Conservation (phyloP, 2,797 vertebrate genomes). For the Scomberomorus guttatus region DNA sequence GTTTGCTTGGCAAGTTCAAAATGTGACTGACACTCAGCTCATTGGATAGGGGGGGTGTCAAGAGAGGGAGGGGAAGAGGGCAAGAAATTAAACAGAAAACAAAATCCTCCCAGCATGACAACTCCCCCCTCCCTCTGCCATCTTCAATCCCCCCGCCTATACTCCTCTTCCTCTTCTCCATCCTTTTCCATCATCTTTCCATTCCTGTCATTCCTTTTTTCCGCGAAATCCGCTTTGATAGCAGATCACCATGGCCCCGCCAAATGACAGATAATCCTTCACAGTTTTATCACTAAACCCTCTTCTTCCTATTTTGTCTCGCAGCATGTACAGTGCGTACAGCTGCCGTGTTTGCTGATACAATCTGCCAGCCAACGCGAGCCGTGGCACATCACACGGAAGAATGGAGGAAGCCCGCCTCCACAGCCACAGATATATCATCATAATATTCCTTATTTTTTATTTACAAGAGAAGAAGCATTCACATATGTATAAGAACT, state of each 20-base stretch:
- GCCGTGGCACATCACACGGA: slow-evolving; percentile 80
- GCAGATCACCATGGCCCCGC: slow-evolving; percentile 81
- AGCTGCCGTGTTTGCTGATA: slow-evolving; percentile 83
- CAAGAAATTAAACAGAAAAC: slow-evolving; percentile 79
- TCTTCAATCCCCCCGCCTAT: slow-evolving; percentile 52
- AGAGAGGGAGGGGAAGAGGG: slow-evolving; percentile 53
- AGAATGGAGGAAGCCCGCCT: slow-evolving; percentile 66
- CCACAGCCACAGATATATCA: slow-evolving; percentile 61
- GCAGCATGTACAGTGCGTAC: slow-evolving; percentile 79
- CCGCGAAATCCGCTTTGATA: slow-evolving; percentile 85
- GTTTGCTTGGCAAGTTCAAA: slow-evolving; percentile 82
- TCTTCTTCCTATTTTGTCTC: slow-evolving; percentile 76
- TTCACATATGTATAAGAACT: slow-evolving; percentile 38
- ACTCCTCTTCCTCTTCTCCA: slow-evolving; percentile 49
- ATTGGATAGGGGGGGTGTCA: slow-evolving; percentile 66
- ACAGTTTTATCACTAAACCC: slow-evolving; percentile 84
- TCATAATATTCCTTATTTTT: slow-evolving; percentile 49
- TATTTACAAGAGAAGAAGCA: slow-evolving; percentile 27
- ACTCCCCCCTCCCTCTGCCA: slow-evolving; percentile 51
- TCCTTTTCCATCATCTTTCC: slow-evolving; percentile 71
- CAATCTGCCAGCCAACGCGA: slow-evolving; percentile 81
- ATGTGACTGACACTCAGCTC: slow-evolving; percentile 81
- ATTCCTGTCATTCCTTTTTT: slow-evolving; percentile 78
- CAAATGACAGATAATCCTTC: slow-evolving; percentile 87
- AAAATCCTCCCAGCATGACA: slow-evolving; percentile 75